These are phyloP conservation scores for Nebria ingens DNA, from an alignment of 1,140 invertebrate species.

Conservation along the genomic window DNA sequence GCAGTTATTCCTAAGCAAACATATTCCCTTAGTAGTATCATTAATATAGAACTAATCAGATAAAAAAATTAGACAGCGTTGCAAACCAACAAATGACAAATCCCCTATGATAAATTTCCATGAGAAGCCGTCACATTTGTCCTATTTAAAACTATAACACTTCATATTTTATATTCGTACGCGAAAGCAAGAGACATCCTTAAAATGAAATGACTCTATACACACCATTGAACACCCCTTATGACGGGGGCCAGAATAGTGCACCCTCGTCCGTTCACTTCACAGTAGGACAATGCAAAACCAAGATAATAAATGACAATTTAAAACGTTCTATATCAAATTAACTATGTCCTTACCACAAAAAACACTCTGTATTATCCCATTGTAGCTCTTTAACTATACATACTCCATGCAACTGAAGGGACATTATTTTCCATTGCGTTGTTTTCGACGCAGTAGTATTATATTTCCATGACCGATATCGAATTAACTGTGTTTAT, in stretches of 20 bases:
- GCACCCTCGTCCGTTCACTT: not conserved
- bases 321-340: not conserved
- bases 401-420: too few species aligned
- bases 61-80: too few species aligned
- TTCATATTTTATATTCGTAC: not conserved
- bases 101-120: too few species aligned
- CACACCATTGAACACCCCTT: not conserved
- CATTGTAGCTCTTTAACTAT: too few species aligned
- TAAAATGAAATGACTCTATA: too few species aligned
- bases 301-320: not conserved
- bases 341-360: not conserved
- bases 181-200: not conserved
- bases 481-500: not conserved
- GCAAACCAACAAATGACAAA: too few species aligned
- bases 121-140: not conserved
- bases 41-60: too few species aligned
- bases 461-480: not conserved
- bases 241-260: not conserved
- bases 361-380: not conserved
- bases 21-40: too few species aligned
- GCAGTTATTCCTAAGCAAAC: too few species aligned
- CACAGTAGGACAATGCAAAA: not conserved
- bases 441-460: not conserved
- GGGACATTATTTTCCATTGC: not conserved
- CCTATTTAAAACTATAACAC: not conserved